Evolutionary conservation across 2,888 invertebrate genomes (phyloP).

Genomic region (Vesta saturnalis): DNA sequence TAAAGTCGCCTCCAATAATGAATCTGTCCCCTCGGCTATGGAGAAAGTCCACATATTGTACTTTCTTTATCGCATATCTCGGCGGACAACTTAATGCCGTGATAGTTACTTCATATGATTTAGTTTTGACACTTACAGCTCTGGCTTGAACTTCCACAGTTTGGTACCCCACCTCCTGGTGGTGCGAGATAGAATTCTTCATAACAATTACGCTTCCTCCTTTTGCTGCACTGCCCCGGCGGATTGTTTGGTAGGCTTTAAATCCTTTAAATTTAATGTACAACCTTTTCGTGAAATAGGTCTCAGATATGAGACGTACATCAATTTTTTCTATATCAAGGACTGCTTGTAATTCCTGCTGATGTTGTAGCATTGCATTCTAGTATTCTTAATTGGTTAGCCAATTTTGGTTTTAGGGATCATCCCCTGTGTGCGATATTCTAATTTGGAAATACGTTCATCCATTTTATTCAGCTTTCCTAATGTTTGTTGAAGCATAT

Average conservation of each 20-base stretch:
- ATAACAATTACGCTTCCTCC: slow-evolving; percentile 41
- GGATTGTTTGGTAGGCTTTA: slow-evolving; percentile 38
- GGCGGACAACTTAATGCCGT: slow-evolving; percentile 33
- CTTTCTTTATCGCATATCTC: slow-evolving; percentile 33
- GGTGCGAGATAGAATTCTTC: slow-evolving; percentile 32
- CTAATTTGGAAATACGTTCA: too few species aligned
- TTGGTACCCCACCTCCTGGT: slow-evolving; percentile 29
- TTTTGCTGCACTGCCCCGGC: slow-evolving; percentile 40
- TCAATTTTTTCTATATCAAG: too few species aligned
- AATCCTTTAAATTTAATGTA: slow-evolving; percentile 40
- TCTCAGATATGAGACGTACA: slow-evolving; percentile 36
- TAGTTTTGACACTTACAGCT: slow-evolving; percentile 26
- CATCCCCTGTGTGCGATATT: too few species aligned
- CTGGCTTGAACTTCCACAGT: slow-evolving; percentile 29
- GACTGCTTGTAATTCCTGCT: too few species aligned
- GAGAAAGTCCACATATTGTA: slow-evolving; percentile 30
- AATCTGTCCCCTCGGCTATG: slow-evolving; percentile 20
- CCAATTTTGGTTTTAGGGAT: too few species aligned
- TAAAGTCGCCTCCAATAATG: slow-evolving; percentile 17
- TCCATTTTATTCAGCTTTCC: too few species aligned
- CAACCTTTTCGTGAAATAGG: too few species aligned
- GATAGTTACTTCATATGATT: slow-evolving; percentile 21
- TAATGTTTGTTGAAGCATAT: too few species aligned
- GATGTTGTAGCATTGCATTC: too few species aligned
- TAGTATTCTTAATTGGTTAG: too few species aligned